phyloP scores from a whole-genome alignment of 2,888 invertebrate genomes.

The Cybosia mesomella region DNA sequence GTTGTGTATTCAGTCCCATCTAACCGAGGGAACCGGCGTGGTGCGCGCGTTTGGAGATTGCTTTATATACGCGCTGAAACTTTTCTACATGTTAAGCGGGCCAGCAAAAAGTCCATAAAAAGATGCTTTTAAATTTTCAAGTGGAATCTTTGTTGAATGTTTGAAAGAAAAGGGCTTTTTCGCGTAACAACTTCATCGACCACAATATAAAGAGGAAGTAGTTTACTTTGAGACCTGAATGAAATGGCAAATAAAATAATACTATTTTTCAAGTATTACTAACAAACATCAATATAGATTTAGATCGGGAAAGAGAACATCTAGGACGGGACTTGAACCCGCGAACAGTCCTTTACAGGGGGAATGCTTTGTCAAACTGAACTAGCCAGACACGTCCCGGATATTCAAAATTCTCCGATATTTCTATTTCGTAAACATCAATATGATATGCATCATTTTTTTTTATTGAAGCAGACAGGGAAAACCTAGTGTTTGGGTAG shows the following conservation, averaged over 20 bases:
- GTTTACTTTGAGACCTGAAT: neutral
- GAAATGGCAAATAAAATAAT: neutral
- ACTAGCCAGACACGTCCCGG: too few species aligned
- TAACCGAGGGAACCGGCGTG: conserved; percentile 36
- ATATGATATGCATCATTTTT: too few species aligned
- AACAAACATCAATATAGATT: too few species aligned
- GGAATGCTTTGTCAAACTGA: too few species aligned
- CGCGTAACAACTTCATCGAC: neutral
- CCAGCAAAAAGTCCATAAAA: conserved; percentile 1
- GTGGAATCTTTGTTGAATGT: conserved; percentile 5
- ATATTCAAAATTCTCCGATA: too few species aligned
- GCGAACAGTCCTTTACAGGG: too few species aligned
- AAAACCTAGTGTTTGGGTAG: too few species aligned
- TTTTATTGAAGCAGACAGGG: too few species aligned
- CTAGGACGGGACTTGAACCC: too few species aligned
- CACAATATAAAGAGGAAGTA: neutral
- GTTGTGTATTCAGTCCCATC: conserved; percentile 59
- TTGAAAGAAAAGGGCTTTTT: conserved; percentile 5
- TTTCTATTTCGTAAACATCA: too few species aligned
- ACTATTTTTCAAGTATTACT: too few species aligned
- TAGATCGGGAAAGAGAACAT: too few species aligned
- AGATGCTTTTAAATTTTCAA: conserved; percentile 10
- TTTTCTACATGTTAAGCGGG: conserved; percentile 19
- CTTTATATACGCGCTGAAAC: conserved; percentile 44
- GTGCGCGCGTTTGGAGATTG: conserved; percentile 48